Evolutionary conservation across 2,888 invertebrate species (phyloP).

Genomic region (Gonocerus acuteangulatus): DNA sequence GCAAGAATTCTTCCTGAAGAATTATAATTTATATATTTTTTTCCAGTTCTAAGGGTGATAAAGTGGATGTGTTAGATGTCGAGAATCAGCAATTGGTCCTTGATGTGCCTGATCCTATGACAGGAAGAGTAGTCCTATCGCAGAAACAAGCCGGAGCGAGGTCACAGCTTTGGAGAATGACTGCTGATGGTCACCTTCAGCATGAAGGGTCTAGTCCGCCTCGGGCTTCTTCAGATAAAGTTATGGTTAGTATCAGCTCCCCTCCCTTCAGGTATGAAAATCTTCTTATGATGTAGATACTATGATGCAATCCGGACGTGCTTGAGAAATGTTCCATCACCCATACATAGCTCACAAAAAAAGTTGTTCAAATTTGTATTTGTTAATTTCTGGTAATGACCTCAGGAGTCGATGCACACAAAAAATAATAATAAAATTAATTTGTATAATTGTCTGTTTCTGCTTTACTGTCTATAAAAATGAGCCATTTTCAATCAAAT

Average conservation of each 20-base stretch:
- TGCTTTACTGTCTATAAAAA: too few relatives aligned
- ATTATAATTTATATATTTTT: not conserved
- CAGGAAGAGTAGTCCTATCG: conserved; percentile 59
- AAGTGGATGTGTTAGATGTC: conserved; percentile 40
- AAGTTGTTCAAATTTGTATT: too few relatives aligned
- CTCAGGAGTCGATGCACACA: too few relatives aligned
- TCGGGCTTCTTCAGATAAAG: conserved; percentile 42
- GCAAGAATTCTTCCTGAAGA: not conserved
- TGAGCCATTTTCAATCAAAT: too few relatives aligned
- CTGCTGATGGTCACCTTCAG: conserved; percentile 76
- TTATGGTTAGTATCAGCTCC: conserved; percentile 44
- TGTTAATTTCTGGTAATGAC: too few relatives aligned
- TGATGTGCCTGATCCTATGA: conserved; percentile 58
- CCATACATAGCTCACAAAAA: too few relatives aligned
- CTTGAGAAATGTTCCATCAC: too few relatives aligned
- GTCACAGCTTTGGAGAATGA: conserved; percentile 91
- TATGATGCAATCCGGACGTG: too few relatives aligned
- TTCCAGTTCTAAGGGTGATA: conserved; percentile 25
- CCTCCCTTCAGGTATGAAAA: too few relatives aligned
- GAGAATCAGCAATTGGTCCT: conserved; percentile 70
- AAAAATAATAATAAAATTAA: too few relatives aligned
- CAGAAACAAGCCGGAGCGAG: conserved; percentile 63
- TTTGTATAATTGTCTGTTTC: too few relatives aligned
- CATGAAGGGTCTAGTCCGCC: conserved; percentile 71
- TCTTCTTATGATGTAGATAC: too few relatives aligned